Evolutionary conservation across 2,888 invertebrate species (phyloP), one percentile per base, ranked within the genome.

Genomic region (Villa cingulata): DNA sequence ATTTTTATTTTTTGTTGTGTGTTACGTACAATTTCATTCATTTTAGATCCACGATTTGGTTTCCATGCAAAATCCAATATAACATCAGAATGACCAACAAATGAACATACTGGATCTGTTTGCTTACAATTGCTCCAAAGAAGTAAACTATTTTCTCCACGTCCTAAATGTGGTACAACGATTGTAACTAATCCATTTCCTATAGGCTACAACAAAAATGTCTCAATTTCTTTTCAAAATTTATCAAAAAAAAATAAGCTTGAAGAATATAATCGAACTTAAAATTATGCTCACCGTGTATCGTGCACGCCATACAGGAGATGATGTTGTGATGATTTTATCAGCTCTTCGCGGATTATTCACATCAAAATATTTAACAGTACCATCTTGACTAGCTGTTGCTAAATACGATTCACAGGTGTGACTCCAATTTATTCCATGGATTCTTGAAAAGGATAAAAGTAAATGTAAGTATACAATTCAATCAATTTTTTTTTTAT

Each of bases 11-110:
- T 17, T n/a, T 6, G 23, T 16, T 41, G 10, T 19, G 29, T 34
- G 12, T 16, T 37, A 52, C 57, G 55, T 54, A 66, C 67, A 51
- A 66, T 64, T 58, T 66, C 65, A 15, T 56, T 57, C 20, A 59
- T 59, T 43, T 66, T 70, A 51, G 71, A 72, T 36, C 62, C 59
- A 55, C 70, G 72, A 59, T 81, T 80, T 52, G 85, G 83, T 45
- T 90, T 76, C 94, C 94, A 95, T 54, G 90, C 89, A 76, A 95
- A 95, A 60, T 95, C 94, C 49, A 94, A 74, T 7, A 96, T 89
- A 40, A 91, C 90, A 71, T 95, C 94, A 9, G 86, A 84, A 61
- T 95, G 94, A 0, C 94, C 94, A n/a, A 88, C 83, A 65, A 94
- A 85, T 27, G 90, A 86, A 62, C 92, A 90, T 40, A 91, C 83